Evolutionary conservation across 2,797 vertebrate genomes (phyloP), one percentile per base, ranked within the genome.

Genomic region (Jordanella pulchra): DNA sequence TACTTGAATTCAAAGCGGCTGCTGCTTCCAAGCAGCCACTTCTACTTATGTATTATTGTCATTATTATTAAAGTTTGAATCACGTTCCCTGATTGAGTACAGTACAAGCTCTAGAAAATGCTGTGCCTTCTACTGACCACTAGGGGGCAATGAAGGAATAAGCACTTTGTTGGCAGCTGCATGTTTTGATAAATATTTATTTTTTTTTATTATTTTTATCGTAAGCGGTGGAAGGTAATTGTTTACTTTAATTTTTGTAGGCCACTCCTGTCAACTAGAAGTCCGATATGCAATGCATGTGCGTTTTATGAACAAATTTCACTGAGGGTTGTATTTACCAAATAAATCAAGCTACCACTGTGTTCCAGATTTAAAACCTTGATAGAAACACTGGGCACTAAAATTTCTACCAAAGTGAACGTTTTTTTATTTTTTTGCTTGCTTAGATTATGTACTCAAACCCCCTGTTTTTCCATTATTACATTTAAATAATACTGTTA

Each of bases 91-190:
- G 56, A 69, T 45, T 39, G 68, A 67, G 56, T 61, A 27, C 65
- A 53, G 65, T 64, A 55, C 50, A 30, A 45, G 53, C 48, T 32
- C 63, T 39, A 60, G 73, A 80, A 18, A 7, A 69, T 42, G 73
- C 68, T 60, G 80, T 89, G 85, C 82, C 85, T 88, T 87, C 85
- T 77, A 65, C 50, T 48, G 65, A 76, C 81, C 81, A 76, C 72
- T 77, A 77, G 80, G 50, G 69, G 73, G 79, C 78, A 77, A 51
- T 61, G 54, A 75, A 78, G 65, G 67, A 63, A 25, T 0, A 0
- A 1, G 76, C 65, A 30, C 25, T 18, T 64, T 53, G 55, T 56
- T 42, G 54, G 42, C 64, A 73, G 73, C 70, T 64, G 73, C 39
- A 44, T 60, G 65, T 73, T 58, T 79, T 64, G 51, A 63, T 73